These are phyloP conservation scores for Cryptophagus acutangulus DNA, from an alignment of 2,888 invertebrate species.

Conservation along the genomic window DNA sequence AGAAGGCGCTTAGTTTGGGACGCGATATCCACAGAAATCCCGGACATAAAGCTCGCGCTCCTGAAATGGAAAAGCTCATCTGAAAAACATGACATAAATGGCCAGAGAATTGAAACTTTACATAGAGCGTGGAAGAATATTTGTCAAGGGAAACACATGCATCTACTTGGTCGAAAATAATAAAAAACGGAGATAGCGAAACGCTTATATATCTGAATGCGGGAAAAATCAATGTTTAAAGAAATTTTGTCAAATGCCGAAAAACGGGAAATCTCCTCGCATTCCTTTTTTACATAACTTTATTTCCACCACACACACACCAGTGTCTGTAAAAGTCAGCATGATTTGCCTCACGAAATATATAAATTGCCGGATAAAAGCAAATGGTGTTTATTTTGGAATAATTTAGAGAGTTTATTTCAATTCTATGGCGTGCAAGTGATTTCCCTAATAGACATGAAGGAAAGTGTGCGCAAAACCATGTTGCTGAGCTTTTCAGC, in stretches of 20 bases:
- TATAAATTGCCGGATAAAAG: conserved; percentile 1
- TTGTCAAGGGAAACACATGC: conserved; percentile 15
- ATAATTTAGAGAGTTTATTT: neutral
- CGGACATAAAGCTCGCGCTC: conserved; percentile 17
- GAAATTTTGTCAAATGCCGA: neutral
- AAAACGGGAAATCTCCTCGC: too few relatives aligned
- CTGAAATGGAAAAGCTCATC: conserved; percentile 19
- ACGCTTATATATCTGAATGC: too few relatives aligned
- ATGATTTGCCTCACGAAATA: neutral
- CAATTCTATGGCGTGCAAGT: neutral
- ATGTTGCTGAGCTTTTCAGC: too few relatives aligned
- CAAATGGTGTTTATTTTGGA: conserved; percentile 1
- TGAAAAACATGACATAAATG: conserved; percentile 23
- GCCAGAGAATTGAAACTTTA: conserved; percentile 23
- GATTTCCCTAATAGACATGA: too few relatives aligned
- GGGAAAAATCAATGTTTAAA: conserved; percentile 1
- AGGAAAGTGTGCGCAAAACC: too few relatives aligned
- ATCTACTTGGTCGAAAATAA: too few relatives aligned
- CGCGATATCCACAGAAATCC: too few relatives aligned
- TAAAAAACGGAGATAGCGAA: too few relatives aligned
- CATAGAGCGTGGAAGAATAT: conserved; percentile 19
- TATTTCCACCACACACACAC: neutral
- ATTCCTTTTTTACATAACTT: conserved; percentile 1
- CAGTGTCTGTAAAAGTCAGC: neutral
- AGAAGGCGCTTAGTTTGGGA: too few relatives aligned